A percentile compares a stretch with the other conserved stretches of the same genome.
Evolutionary conservation across 2,113 vertebrate species (phyloP).

Genomic region (Arvicanthis niloticus): DNA sequence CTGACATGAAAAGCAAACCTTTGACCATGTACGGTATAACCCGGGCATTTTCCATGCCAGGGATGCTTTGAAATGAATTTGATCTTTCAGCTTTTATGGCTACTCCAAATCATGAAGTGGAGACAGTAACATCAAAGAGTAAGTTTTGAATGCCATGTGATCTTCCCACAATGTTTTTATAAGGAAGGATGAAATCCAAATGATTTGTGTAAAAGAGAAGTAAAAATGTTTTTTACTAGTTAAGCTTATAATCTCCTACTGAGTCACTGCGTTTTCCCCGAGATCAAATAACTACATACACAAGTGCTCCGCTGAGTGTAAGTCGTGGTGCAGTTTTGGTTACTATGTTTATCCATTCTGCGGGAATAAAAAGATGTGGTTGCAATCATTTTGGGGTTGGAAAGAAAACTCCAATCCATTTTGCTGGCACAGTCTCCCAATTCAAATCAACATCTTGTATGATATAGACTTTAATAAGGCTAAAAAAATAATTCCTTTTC

Average conservation of each 20-base stretch:
- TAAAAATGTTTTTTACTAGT: slow-evolving; percentile 14
- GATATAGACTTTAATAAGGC: slow-evolving; percentile 52
- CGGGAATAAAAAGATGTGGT: background rate
- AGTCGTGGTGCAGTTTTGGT: background rate
- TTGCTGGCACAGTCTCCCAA: slow-evolving; percentile 34
- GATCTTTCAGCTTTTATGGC: slow-evolving; percentile 42
- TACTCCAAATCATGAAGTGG: slow-evolving; percentile 52
- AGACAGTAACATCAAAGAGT: slow-evolving; percentile 23
- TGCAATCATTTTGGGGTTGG: slow-evolving; percentile 1
- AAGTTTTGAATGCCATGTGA: slow-evolving; percentile 49
- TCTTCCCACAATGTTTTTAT: slow-evolving; percentile 47
- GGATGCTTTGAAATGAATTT: slow-evolving; percentile 45
- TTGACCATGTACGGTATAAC: background rate
- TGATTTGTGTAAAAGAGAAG: slow-evolving; percentile 51
- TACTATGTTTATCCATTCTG: slow-evolving; percentile 4
- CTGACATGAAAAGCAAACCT: slow-evolving; percentile 41
- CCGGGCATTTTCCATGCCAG: background rate
- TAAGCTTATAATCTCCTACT: background rate
- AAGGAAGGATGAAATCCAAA: slow-evolving; percentile 57
- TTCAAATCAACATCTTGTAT: slow-evolving; percentile 54
- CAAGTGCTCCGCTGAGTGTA: background rate
- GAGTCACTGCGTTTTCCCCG: background rate
- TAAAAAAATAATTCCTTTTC: slow-evolving; percentile 25
- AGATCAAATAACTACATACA: background rate
- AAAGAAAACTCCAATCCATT: slow-evolving; percentile 42